phyloP scores from a whole-genome alignment of 2,113 vertebrate genomes.

The Chaetodon trifascialis region DNA sequence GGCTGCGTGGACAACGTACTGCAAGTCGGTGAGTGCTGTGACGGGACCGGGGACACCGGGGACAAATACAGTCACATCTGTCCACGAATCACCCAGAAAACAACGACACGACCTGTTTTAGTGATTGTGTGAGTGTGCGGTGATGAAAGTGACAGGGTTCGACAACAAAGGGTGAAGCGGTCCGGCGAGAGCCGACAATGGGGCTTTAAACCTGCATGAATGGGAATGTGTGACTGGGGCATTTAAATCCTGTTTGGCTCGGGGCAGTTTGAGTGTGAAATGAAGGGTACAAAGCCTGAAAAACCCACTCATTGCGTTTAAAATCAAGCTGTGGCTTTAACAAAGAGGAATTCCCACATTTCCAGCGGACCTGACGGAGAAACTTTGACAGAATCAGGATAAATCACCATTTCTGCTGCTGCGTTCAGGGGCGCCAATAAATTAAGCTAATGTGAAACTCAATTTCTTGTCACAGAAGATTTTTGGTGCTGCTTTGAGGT shows the following conservation, averaged over 20 bases:
- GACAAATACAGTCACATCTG: not conserved
- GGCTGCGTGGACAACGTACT: conserved; percentile 97
- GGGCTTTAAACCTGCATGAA: conserved; percentile 74
- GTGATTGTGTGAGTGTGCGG: not conserved
- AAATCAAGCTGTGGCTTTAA: conserved; percentile 42
- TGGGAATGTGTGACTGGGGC: conserved; percentile 63
- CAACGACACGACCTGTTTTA: not conserved
- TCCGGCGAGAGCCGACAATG: conserved; percentile 64
- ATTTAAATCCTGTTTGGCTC: conserved; percentile 68
- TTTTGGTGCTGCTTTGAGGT: not conserved
- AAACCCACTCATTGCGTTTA: conserved; percentile 44
- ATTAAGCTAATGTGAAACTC: not conserved
- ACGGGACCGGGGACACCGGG: not conserved
- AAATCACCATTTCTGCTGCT: not conserved
- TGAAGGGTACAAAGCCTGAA: conserved; percentile 30
- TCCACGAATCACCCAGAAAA: not conserved
- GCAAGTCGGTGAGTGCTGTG: conserved; percentile 94
- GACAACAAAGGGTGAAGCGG: conserved; percentile 78
- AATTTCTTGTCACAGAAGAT: not conserved
- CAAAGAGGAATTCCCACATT: conserved; percentile 29
- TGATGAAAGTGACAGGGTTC: conserved; percentile 43
- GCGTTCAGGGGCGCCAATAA: not conserved
- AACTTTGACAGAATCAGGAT: conserved; percentile 28
- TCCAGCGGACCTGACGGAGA: not conserved
- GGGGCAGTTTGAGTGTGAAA: conserved; percentile 60